These are phyloP conservation scores for Echeneis naucrates DNA, from an alignment of 2,797 vertebrate species.

Conservation along the genomic window DNA sequence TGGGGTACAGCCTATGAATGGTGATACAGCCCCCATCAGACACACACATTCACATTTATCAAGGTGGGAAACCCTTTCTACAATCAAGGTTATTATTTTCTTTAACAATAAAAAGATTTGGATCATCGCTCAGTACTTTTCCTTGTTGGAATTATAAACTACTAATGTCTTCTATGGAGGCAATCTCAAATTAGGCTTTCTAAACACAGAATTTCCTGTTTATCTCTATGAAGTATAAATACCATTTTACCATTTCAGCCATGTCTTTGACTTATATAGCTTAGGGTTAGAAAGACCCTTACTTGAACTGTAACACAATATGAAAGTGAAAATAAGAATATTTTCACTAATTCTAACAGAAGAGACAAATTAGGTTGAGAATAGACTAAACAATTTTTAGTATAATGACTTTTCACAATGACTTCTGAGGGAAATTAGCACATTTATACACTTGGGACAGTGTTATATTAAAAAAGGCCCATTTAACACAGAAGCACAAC, in stretches of 20 bases:
- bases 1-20: slow-evolving; percentile 77
- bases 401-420: not conserved
- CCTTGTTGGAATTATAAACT: too few relatives aligned
- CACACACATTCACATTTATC: slow-evolving; percentile 19
- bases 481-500: too few relatives aligned
- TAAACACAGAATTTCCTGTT: slow-evolving; percentile 6
- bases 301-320: not conserved
- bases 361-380: not conserved
- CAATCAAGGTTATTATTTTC: not conserved
- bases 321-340: not conserved
- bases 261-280: not conserved
- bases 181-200: too few relatives aligned
- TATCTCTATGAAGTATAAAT: not conserved
- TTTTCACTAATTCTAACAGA: not conserved
- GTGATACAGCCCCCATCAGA: slow-evolving; percentile 44
- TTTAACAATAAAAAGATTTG: slow-evolving; percentile 4
- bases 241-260: not conserved
- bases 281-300: not conserved
- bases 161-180: not conserved
- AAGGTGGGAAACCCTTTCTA: slow-evolving; percentile 28
- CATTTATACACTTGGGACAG: too few relatives aligned
- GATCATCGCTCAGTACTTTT: not conserved
- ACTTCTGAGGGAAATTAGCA: not conserved
- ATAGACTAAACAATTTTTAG: not conserved
- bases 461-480: too few relatives aligned